Evolutionary conservation across 2,797 vertebrate species (phyloP).

Genomic region (Loris lydekkerianus): DNA sequence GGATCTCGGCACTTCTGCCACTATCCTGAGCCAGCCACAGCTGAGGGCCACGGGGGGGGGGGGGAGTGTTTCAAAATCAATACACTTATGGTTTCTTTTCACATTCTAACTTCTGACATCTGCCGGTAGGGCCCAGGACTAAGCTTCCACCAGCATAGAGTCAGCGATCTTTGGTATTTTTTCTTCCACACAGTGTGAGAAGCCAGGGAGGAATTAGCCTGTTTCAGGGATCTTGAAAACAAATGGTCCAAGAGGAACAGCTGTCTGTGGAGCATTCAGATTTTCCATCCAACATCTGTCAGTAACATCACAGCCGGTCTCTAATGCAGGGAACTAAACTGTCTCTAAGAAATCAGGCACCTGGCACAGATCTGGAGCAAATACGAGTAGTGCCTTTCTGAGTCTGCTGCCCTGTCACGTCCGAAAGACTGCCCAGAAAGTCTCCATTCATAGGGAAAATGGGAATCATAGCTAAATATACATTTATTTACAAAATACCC

Average conservation of each 20-base stretch:
- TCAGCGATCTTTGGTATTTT: background rate
- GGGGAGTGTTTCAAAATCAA: background rate
- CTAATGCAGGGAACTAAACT: background rate
- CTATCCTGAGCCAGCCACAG: background rate
- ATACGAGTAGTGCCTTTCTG: conserved; percentile 13
- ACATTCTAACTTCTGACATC: background rate
- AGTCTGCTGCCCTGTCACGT: background rate
- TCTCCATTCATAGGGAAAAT: too few species aligned
- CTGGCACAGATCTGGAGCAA: conserved; percentile 57
- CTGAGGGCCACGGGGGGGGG: background rate
- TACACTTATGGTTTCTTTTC: background rate
- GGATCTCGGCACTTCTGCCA: background rate
- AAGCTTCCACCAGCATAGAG: background rate
- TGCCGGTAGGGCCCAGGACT: background rate
- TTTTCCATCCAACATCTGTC: background rate
- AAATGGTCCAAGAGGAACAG: background rate
- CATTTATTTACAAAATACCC: too few species aligned
- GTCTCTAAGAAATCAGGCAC: conserved; percentile 35
- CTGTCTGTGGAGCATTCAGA: background rate
- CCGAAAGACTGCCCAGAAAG: too few species aligned
- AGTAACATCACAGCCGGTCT: background rate
- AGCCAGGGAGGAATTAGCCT: background rate
- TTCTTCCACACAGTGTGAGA: background rate
- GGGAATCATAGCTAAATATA: too few species aligned
- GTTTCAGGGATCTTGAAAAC: background rate